A percentile compares a stretch with the other conserved stretches of the same genome.
Evolutionary conservation across 2,888 invertebrate species (phyloP).

Genomic region (Tachina grossa): DNA sequence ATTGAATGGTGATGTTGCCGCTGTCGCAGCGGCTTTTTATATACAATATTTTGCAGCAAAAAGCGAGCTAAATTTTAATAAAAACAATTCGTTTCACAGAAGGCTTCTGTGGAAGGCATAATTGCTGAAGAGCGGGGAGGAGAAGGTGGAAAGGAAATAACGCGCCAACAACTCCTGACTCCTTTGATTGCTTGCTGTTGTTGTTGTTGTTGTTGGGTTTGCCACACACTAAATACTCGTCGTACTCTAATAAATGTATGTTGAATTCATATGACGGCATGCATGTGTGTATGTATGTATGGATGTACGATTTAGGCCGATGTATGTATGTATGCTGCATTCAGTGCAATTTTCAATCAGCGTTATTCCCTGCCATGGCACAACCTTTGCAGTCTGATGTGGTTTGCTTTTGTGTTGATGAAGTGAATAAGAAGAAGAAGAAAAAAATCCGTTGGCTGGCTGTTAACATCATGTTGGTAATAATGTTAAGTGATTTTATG

Average conservation of each 20-base stretch:
- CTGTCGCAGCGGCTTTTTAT: conserved; percentile 23
- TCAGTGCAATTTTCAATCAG: conserved; percentile 37
- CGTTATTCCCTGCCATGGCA: conserved; percentile 6
- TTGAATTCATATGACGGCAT: conserved; percentile 31
- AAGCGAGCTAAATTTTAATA: conserved; percentile 22
- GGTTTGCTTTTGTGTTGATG: conserved; percentile 66
- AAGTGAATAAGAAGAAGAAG: conserved; percentile 13
- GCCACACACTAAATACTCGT: conserved; percentile 44
- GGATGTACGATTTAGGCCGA: neutral
- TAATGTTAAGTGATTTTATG: conserved; percentile 71
- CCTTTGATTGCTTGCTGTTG: conserved; percentile 36
- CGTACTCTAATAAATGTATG: conserved; percentile 55
- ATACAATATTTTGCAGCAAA: conserved; percentile 28
- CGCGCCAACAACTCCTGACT: conserved; percentile 36
- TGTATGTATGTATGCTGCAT: conserved; percentile 7
- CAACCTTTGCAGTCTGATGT: conserved; percentile 24
- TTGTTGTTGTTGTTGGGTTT: conserved; percentile 18
- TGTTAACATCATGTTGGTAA: conserved; percentile 70
- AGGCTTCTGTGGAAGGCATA: conserved; percentile 45
- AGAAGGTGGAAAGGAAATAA: conserved; percentile 43
- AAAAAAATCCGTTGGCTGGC: conserved; percentile 64
- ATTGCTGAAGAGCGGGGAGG: neutral
- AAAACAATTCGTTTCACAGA: conserved; percentile 46
- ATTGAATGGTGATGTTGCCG: conserved; percentile 49
- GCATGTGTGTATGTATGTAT: neutral